These are phyloP conservation scores for Tretioscincus oriximinensis DNA, from an alignment of 2,113 vertebrate species.

Conservation along the genomic window DNA sequence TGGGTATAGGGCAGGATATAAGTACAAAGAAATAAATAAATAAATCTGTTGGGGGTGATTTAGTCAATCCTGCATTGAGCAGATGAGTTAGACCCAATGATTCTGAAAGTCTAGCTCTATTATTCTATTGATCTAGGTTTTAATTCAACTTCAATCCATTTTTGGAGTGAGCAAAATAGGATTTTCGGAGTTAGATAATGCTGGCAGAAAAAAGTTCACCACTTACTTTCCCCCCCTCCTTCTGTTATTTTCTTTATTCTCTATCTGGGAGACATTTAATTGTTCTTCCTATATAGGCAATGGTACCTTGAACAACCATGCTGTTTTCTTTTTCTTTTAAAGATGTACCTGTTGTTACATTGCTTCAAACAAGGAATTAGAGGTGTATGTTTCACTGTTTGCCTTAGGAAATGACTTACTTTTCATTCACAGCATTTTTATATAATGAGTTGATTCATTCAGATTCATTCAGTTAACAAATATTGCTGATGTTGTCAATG, in stretches of 20 bases:
- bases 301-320: background rate
- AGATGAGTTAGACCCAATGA: too few species aligned
- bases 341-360: slow-evolving; percentile 6
- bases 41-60: too few species aligned
- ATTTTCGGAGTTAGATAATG: too few species aligned
- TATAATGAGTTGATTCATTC: slow-evolving; percentile 51
- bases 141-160: too few species aligned
- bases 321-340: slow-evolving; percentile 12
- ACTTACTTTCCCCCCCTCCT: background rate
- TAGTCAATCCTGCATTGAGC: too few species aligned
- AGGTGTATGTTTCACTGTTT: slow-evolving; percentile 29
- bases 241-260: background rate
- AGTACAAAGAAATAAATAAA: too few species aligned
- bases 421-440: slow-evolving; percentile 39
- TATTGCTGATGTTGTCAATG: slow-evolving; percentile 56
- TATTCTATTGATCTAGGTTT: too few species aligned
- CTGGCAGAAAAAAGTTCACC: too few species aligned
- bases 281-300: slow-evolving; percentile 34
- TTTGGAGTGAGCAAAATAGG: too few species aligned
- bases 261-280: background rate
- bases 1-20: too few species aligned
- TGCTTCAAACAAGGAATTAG: slow-evolving; percentile 38
- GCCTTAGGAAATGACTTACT: slow-evolving; percentile 48
- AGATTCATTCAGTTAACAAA: slow-evolving; percentile 47
- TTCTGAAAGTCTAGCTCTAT: too few species aligned